phyloP scores from a whole-genome alignment of 2,888 invertebrate genomes.

The Oligia latruncula region DNA sequence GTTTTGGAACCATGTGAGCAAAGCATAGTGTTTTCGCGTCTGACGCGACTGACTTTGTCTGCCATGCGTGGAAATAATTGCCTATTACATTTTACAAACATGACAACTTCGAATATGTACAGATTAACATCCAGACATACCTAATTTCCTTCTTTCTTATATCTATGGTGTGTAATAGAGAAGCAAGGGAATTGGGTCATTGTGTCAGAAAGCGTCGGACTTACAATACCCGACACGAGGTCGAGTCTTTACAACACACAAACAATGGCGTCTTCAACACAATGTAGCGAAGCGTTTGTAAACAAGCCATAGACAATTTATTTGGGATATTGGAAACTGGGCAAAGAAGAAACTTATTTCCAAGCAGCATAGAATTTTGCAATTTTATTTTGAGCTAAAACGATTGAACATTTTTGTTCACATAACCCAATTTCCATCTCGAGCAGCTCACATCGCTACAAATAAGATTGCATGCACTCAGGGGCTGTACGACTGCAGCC shows the following conservation, averaged over 20 bases:
- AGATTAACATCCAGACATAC: no score
- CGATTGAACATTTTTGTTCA: neutral
- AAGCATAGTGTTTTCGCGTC: no score
- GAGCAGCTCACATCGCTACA: constrained; percentile 9
- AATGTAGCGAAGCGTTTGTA: constrained; percentile 23
- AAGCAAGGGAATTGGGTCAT: constrained; percentile 44
- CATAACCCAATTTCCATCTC: neutral
- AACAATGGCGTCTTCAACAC: constrained; percentile 34
- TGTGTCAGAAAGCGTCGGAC: constrained; percentile 38
- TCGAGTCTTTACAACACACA: constrained; percentile 34
- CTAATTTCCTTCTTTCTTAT: no score
- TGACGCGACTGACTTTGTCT: no score
- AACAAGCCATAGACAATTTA: constrained; percentile 10
- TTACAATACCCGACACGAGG: constrained; percentile 38
- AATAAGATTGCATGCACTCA: neutral
- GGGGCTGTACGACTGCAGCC: neutral
- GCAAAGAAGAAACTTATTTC: neutral
- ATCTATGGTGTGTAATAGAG: no score
- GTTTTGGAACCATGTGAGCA: no score
- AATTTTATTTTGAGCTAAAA: constrained; percentile 2
- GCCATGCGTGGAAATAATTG: no score
- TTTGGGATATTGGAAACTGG: constrained; percentile 14
- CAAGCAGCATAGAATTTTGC: neutral
- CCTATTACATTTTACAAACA: no score
- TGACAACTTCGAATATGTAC: neutral